Evolutionary conservation across 2,888 invertebrate species (phyloP), one percentile per base, ranked within the genome.

Genomic region (Archips xylosteana): DNA sequence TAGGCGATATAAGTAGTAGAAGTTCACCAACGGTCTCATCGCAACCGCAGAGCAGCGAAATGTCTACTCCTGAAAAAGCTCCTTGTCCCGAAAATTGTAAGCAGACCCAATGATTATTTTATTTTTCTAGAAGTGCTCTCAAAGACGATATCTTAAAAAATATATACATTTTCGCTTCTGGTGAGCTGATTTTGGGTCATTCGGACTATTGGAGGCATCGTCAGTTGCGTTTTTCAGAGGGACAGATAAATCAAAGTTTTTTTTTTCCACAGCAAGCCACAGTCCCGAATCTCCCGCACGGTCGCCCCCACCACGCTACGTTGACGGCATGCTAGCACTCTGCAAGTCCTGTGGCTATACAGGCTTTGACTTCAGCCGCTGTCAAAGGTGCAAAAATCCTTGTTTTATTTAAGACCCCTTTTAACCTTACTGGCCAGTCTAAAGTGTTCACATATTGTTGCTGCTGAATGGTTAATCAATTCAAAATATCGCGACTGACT

Each of bases 281-380:
- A 89, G 92, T 83, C 92, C 92, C 15, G 92, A 92, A 82, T 94
- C 93, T 79, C 94, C 94, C 10, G 90, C 91, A n/a, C 95, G 96
- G 3, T 95, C 96, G 75, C 95, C 95, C 2, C 95, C 95, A 45
- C 96, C 96, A 4, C 96, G 96, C 79, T 95, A 94, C 76, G 95
- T 97, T 45, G 96, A 96, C 51, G 97, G 97, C 67, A 96, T 96
- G 93, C 90, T 97, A 78, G 97, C 97, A 8, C 95, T 98, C 1
- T 98, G 98, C 89, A 95, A 96, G 77, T 95, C 95, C 78, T 98
- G 98, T 87, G 98, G 98, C 23, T 96, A 96, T 83, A 95, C 96
- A 62, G 97, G 97, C 68, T 95, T 95, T 80, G 97, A 98, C 88
- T 97, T 98, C 87, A 96, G 96, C 80, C 96, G 96, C 76, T 98